Base-by-base conservation (phyloP, 2,113 vertebrate genomes). In the Manacus vitellinus region DNA sequence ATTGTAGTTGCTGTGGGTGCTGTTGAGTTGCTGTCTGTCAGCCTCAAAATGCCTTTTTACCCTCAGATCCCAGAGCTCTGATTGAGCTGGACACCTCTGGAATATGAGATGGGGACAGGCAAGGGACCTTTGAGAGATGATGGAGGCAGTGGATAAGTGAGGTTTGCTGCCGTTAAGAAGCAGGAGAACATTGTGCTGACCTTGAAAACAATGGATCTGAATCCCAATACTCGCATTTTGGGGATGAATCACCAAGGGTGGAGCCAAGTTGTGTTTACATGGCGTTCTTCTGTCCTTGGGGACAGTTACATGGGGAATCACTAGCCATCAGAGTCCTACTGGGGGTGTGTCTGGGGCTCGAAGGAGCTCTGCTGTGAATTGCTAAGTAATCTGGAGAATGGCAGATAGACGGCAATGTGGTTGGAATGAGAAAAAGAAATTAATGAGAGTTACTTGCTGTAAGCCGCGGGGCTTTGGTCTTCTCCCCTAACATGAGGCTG, bases 241-340 rank as follows among this genome's bases (percentile, higher is more conserved):
- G 61, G n/a, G 3, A 8, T 58, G 59, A 74, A 63, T 72, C 35
- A 22, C 59, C 67, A 46, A 33, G 62, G 22, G 12, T 47, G 44
- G 41, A 92, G 41, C 59, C 0, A 3, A 78, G 30, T 8, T 85
- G 13, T 77, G 3, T 79, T 82, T 47, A 87, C 54, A 37, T 51
- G 39, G 37, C 13, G 1, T 6, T 94, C 66, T 84, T 95, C 30
- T 95, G 35, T 44, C 65, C 62, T n/a, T 66, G 33, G 75, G 59
- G 49, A 84, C 95, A 90, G 88, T 94, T 96, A 85, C 27, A 76
- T 19, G 12, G 83, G 51, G 87, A 95, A 79, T 92, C 30, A 27
- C 33, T 93, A 77, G 13, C 73, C 24, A 58, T 79, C 13, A 43
- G 71, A 52, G 81, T 44, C 49, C 61, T 35, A 12, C 54, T 84